Conservation (phyloP, 2,888 invertebrate species). For the Zhuqinia jingwanae region DNA sequence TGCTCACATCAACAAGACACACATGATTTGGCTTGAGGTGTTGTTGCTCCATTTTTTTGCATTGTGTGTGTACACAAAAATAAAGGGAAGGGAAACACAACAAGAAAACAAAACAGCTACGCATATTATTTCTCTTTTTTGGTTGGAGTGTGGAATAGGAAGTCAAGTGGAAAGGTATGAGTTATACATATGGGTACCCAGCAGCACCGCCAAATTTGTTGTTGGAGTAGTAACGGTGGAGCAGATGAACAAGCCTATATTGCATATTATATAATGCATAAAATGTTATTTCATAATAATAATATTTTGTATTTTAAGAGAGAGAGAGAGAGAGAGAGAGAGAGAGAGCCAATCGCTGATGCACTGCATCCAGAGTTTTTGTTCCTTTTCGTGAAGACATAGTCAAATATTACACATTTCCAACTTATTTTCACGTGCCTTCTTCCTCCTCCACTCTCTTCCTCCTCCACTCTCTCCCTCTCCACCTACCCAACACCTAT, state of each 20-base stretch:
- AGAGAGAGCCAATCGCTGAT: constrained; percentile 20
- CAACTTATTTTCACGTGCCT: constrained; percentile 67
- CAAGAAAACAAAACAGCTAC: background rate
- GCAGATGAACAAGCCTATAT: too few relatives aligned
- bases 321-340: background rate
- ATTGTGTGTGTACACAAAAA: too few relatives aligned
- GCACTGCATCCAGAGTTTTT: background rate
- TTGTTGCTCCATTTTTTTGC: too few relatives aligned
- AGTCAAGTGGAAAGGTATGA: too few relatives aligned
- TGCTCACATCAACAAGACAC: too few relatives aligned
- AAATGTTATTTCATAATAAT: constrained; percentile 5
- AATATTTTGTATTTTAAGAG: constrained; percentile 47
- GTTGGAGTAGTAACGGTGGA: too few relatives aligned
- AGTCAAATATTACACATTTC: too few relatives aligned
- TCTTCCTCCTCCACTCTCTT: background rate
- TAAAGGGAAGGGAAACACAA: background rate
- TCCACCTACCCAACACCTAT: too few relatives aligned
- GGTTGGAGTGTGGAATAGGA: background rate
- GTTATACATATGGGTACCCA: background rate
- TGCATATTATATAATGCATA: background rate
- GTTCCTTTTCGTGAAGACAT: background rate
- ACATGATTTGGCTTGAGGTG: too few relatives aligned
- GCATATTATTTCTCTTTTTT: background rate
- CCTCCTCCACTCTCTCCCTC: too few relatives aligned
- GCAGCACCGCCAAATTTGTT: background rate